Evolutionary conservation across 2,797 vertebrate species (phyloP).

Genomic region (Antennarius maculatus): DNA sequence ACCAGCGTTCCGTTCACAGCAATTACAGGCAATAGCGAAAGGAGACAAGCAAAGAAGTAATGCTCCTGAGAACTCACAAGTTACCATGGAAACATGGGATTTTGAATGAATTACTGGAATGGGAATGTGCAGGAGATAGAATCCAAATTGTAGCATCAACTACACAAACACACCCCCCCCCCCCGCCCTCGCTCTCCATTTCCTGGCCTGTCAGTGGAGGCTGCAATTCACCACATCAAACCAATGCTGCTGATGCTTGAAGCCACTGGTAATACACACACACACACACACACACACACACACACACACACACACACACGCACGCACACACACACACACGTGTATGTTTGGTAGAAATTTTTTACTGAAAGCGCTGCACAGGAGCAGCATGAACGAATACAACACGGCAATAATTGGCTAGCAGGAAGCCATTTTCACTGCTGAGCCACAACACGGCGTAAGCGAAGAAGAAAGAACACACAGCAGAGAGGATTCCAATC

Average conservation of each 20-base stretch:
- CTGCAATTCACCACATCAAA: slow-evolving; percentile 47
- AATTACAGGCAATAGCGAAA: slow-evolving; percentile 77
- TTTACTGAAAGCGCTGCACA: slow-evolving; percentile 10
- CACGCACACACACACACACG: slow-evolving; percentile 1
- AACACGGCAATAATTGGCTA: not conserved
- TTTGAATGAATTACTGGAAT: slow-evolving; percentile 78
- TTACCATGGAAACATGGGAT: slow-evolving; percentile 80
- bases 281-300: slow-evolving; percentile 7
- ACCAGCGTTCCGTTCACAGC: slow-evolving; percentile 70
- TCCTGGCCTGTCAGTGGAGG: slow-evolving; percentile 58
- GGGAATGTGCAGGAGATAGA: slow-evolving; percentile 70
- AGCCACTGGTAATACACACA: not conserved
- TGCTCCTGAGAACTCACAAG: slow-evolving; percentile 75
- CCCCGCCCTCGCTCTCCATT: slow-evolving; percentile 37
- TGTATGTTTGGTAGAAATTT: slow-evolving; percentile 13
- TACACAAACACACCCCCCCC: slow-evolving; percentile 39
- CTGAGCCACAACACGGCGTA: not conserved
- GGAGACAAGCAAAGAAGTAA: slow-evolving; percentile 70
- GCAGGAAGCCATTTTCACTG: slow-evolving; percentile 1
- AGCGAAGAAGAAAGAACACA: not conserved
- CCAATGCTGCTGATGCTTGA: slow-evolving; percentile 36
- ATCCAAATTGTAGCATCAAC: slow-evolving; percentile 73
- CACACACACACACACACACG: slow-evolving; percentile 7
- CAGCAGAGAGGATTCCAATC: slow-evolving; percentile 16
- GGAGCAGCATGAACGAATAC: slow-evolving; percentile 1